phyloP scores from a whole-genome alignment of 2,888 invertebrate genomes.

The Tenthredo livida region DNA sequence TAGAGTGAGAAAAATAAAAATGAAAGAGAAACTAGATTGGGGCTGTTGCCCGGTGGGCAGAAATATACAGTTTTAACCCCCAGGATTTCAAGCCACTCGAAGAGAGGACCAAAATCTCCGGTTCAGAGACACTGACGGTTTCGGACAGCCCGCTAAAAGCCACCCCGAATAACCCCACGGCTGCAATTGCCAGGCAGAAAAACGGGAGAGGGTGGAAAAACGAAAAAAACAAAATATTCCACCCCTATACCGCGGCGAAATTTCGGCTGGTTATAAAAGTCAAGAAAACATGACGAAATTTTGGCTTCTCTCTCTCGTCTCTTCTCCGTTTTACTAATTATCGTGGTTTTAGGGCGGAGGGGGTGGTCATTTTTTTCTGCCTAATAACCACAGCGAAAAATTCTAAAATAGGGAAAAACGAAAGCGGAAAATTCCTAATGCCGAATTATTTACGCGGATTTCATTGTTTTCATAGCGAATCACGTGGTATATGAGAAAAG shows the following conservation, averaged over 20 bases:
- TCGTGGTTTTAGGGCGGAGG: neutral
- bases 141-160: slow-evolving; percentile 46
- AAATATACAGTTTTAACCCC: slow-evolving; percentile 7
- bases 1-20: neutral
- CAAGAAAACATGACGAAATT: neutral
- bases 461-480: too few species aligned
- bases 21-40: neutral
- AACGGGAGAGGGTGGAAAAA: neutral
- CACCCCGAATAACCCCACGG: neutral
- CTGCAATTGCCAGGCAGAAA: slow-evolving; percentile 1
- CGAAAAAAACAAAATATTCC: neutral
- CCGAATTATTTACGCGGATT: too few species aligned
- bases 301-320: neutral
- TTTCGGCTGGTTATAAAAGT: neutral
- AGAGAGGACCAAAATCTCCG: slow-evolving; percentile 1
- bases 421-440: too few species aligned
- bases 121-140: slow-evolving; percentile 33
- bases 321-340: neutral
- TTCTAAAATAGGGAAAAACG: too few species aligned
- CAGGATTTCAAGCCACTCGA: neutral
- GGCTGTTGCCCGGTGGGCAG: neutral
- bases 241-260: neutral
- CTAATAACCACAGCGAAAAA: neutral
- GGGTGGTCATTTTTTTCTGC: neutral
- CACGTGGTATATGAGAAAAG: too few species aligned